Evolutionary conservation across 2,888 invertebrate species (phyloP).

Genomic region (Diaprepes abbreviatus): DNA sequence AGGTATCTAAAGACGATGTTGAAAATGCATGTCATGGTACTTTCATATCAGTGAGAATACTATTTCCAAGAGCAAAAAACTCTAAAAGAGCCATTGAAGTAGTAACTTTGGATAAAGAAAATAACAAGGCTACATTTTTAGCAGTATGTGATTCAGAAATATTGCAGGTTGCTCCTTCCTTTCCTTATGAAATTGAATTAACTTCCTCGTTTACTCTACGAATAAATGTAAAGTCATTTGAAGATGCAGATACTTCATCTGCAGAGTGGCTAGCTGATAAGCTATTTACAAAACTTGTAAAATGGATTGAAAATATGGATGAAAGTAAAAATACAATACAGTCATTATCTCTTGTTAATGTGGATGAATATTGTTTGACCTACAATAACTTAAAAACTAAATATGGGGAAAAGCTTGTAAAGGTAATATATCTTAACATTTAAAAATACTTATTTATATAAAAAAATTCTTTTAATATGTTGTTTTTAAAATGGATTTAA

Average conservation of each 20-base stretch:
- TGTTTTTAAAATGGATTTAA: too few relatives aligned
- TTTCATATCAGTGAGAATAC: constrained; percentile 66
- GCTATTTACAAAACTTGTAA: constrained; percentile 74
- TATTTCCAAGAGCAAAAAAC: constrained; percentile 65
- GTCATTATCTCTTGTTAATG: constrained; percentile 77
- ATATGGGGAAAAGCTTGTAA: constrained; percentile 81
- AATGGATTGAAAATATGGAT: constrained; percentile 72
- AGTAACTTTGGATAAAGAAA: constrained; percentile 65
- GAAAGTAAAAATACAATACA: constrained; percentile 55
- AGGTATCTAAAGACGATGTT: constrained; percentile 52
- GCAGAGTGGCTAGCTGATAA: constrained; percentile 72
- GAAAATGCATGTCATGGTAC: constrained; percentile 54
- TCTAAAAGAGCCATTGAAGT: constrained; percentile 61
- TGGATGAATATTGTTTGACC: constrained; percentile 78
- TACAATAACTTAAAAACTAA: constrained; percentile 84
- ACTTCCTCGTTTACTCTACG: constrained; percentile 60
- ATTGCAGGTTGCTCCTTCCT: constrained; percentile 68
- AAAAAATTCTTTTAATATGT: too few relatives aligned
- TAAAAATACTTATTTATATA: too few relatives aligned
- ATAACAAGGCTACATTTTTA: constrained; percentile 67
- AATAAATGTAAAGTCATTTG: constrained; percentile 64
- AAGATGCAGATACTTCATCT: constrained; percentile 65
- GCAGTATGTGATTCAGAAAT: constrained; percentile 65
- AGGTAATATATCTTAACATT: too few relatives aligned
- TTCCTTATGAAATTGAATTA: constrained; percentile 67